Evolutionary conservation across 2,113 vertebrate genomes (phyloP).

Genomic region (Microcebus murinus): DNA sequence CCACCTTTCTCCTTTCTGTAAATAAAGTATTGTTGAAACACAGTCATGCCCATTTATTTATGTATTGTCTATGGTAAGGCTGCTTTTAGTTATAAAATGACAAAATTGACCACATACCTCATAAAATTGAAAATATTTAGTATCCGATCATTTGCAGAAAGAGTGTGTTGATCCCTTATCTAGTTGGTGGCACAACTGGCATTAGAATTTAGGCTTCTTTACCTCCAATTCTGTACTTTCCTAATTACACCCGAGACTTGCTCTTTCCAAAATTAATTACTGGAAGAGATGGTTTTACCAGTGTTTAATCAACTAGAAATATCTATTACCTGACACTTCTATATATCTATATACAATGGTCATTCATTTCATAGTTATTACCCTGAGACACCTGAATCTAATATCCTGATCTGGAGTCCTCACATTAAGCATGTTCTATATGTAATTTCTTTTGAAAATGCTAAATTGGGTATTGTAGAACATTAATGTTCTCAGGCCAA

Average conservation of each 20-base stretch:
- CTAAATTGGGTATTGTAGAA: conserved; percentile 41
- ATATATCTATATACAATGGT: not conserved
- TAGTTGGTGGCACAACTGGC: conserved; percentile 7
- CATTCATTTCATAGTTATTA: conserved; percentile 39
- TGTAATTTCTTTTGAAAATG: conserved; percentile 54
- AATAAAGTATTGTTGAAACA: not conserved
- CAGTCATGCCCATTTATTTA: not conserved
- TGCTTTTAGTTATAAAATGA: not conserved
- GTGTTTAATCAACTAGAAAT: conserved; percentile 57
- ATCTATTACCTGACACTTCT: conserved; percentile 27
- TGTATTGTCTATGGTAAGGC: not conserved
- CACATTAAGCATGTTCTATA: conserved; percentile 43
- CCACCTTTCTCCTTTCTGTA: not conserved
- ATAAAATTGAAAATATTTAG: conserved; percentile 14
- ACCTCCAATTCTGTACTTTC: not conserved
- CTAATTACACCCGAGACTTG: conserved; percentile 40
- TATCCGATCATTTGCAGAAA: conserved; percentile 13
- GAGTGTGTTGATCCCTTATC: not conserved
- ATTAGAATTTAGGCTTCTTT: conserved; percentile 55
- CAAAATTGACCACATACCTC: not conserved
- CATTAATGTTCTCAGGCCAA: conserved; percentile 38
- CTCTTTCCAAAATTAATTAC: conserved; percentile 59
- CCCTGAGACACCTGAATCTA: conserved; percentile 12
- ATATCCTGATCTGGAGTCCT: conserved; percentile 38
- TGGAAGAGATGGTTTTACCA: conserved; percentile 14